Percentiles rank a stretch among this genome's conserved stretches.
Evolutionary conservation across 2,113 vertebrate genomes (phyloP).

Genomic region (Chionodraco myersi): DNA sequence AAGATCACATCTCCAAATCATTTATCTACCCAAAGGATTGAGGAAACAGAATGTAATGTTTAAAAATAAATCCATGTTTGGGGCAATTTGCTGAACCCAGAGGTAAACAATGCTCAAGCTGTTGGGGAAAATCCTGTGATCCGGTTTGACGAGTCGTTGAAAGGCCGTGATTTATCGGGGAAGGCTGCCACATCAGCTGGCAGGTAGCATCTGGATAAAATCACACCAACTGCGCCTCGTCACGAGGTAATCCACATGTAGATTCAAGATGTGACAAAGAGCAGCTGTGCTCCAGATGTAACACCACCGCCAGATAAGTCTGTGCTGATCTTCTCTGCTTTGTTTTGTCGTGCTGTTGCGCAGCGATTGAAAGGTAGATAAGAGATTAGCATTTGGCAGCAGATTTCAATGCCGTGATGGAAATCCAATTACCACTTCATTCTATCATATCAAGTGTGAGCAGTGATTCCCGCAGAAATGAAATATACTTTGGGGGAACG

Average conservation of each 20-base stretch:
- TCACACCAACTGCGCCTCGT: constrained; percentile 39
- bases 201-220: constrained; percentile 55
- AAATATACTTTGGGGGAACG: too few species aligned
- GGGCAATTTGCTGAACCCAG: constrained; percentile 26
- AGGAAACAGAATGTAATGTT: constrained; percentile 29
- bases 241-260: constrained; percentile 38
- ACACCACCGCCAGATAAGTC: constrained; percentile 28
- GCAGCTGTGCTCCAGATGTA: constrained; percentile 41
- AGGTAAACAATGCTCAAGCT: constrained; percentile 32
- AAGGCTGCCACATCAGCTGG: constrained; percentile 14
- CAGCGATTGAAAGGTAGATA: constrained; percentile 62
- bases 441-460: constrained; percentile 42
- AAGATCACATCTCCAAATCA: constrained; percentile 15
- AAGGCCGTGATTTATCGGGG: constrained; percentile 13
- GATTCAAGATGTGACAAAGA: constrained; percentile 45
- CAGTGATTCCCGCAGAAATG: too few species aligned
- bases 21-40: constrained; percentile 14
- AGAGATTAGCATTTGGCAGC: constrained; percentile 53
- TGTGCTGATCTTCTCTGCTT: constrained; percentile 17
- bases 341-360: constrained; percentile 26
- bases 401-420: constrained; percentile 57
- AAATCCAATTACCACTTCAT: constrained; percentile 75
- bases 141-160: constrained; percentile 13
- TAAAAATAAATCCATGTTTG: constrained; percentile 16
- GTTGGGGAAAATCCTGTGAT: constrained; percentile 33